Conservation (phyloP, 2,888 invertebrate species). For the Philereme transversata region DNA sequence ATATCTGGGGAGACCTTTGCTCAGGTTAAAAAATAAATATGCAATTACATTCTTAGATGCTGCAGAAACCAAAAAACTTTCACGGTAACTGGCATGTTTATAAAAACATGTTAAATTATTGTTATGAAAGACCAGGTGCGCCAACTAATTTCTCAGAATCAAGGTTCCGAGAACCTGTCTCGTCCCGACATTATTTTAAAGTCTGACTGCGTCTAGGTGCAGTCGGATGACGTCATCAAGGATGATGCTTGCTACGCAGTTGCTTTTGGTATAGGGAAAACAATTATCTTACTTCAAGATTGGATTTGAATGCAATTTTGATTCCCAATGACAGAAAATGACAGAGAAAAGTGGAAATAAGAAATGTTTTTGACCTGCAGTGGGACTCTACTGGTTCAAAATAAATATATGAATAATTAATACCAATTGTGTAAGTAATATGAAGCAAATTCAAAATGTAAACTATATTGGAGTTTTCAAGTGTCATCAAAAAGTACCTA, state of each 20-base stretch:
- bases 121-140: constrained; percentile 70
- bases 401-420: too few species aligned
- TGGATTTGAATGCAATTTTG: not conserved
- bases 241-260: constrained; percentile 30
- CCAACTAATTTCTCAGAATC: constrained; percentile 63
- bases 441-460: too few species aligned
- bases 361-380: too few species aligned
- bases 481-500: too few species aligned
- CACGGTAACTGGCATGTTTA: constrained; percentile 1
- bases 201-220: constrained; percentile 46
- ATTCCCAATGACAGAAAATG: too few species aligned
- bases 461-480: too few species aligned
- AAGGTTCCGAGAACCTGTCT: constrained; percentile 66
- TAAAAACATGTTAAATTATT: constrained; percentile 31
- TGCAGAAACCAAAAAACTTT: not conserved
- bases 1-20: too few species aligned
- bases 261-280: constrained; percentile 10
- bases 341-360: too few species aligned
- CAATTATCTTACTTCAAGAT: constrained; percentile 2
- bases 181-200: constrained; percentile 43
- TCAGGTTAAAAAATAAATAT: too few species aligned
- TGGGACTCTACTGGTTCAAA: too few species aligned
- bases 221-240: constrained; percentile 60
- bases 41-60: not conserved
- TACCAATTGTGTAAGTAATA: too few species aligned